Evolutionary conservation across 2,888 invertebrate genomes (phyloP).

Genomic region (Myathropa florea): DNA sequence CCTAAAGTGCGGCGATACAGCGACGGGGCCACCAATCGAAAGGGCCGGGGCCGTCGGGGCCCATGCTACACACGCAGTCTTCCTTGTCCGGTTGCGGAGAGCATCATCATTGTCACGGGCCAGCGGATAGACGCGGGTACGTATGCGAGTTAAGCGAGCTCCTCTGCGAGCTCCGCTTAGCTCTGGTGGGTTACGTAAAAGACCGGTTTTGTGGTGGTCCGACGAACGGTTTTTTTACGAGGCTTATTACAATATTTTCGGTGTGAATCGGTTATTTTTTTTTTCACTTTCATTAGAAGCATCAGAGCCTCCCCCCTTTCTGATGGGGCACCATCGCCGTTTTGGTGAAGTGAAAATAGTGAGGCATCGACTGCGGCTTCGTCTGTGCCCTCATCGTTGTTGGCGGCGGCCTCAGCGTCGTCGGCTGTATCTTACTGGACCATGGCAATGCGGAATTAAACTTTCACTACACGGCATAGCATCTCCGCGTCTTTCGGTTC

Average conservation of each 20-base stretch:
- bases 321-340: not conserved
- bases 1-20: constrained; percentile 15
- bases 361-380: constrained; percentile 4
- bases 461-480: constrained; percentile 76
- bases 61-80: not conserved
- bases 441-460: constrained; percentile 78
- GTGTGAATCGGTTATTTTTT: constrained; percentile 26
- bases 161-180: not conserved
- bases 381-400: not conserved
- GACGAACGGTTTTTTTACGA: not conserved
- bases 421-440: constrained; percentile 75
- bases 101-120: not conserved
- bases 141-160: not conserved
- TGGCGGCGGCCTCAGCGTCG: not conserved
- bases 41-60: not conserved
- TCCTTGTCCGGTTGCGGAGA: not conserved
- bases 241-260: constrained; percentile 52
- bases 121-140: not conserved
- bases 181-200: constrained; percentile 41
- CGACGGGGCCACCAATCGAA: constrained; percentile 25
- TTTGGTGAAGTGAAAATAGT: constrained; percentile 53
- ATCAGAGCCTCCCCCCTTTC: constrained; percentile 27
- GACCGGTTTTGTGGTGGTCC: constrained; percentile 19
- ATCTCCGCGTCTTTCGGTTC: constrained; percentile 50
- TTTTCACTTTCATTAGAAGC: constrained; percentile 78